Percentiles rank a stretch among this genome's conserved stretches.
Conservation (phyloP, 2,888 invertebrate species). For the Zhuqinia jingwanae region DNA sequence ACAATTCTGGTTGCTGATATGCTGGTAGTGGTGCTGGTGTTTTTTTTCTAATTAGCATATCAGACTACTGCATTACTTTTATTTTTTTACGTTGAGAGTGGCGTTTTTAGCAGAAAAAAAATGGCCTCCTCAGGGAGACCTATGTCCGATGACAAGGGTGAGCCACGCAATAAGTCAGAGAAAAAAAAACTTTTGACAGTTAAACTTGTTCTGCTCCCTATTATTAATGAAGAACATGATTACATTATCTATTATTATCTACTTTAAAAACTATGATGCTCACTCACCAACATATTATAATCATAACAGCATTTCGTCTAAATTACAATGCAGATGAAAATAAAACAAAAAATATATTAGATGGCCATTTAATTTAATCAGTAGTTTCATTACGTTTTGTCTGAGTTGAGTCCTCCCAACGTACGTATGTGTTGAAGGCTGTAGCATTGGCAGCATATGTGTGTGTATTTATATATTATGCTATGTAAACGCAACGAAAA, state of each 20-base stretch:
- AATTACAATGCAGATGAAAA: constrained; percentile 27
- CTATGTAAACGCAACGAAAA: no score
- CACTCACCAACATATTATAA: constrained; percentile 5
- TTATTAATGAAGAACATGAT: constrained; percentile 39
- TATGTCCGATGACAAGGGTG: constrained; percentile 52
- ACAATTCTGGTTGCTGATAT: constrained; percentile 30
- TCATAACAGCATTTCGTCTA: constrained; percentile 3
- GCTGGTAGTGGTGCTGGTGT: neutral
- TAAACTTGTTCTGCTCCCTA: constrained; percentile 45
- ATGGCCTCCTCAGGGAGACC: constrained; percentile 63
- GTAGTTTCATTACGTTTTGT: constrained; percentile 23
- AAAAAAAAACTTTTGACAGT: constrained; percentile 50
- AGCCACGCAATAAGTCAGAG: constrained; percentile 54
- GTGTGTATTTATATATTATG: neutral
- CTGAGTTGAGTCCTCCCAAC: constrained; percentile 50
- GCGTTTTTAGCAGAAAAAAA: constrained; percentile 54
- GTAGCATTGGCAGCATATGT: no score
- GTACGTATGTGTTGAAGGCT: constrained; percentile 51
- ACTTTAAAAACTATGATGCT: constrained; percentile 14
- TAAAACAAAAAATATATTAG: constrained; percentile 24
- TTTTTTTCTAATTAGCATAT: constrained; percentile 58
- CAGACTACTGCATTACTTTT: constrained; percentile 65
- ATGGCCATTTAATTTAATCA: constrained; percentile 41
- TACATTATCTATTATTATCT: constrained; percentile 28
- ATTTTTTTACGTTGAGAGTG: constrained; percentile 53